Evolutionary conservation across 2,888 invertebrate species (phyloP).

Genomic region (Proisotoma minuta): DNA sequence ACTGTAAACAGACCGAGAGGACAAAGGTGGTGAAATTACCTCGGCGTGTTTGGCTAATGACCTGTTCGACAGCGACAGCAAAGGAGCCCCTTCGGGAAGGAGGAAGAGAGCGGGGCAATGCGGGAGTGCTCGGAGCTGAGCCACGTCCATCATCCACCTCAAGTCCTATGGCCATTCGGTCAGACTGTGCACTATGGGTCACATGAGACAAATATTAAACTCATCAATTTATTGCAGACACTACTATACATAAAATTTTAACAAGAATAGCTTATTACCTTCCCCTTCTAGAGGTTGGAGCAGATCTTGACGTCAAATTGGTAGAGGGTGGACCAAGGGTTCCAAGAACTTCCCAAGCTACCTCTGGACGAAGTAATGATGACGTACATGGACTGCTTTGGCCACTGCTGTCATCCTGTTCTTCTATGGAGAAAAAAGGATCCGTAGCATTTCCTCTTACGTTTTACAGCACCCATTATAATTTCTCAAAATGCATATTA

Average conservation of each 20-base stretch:
- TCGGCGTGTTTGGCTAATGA: slow-evolving; percentile 46
- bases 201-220: too few species aligned
- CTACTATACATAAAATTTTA: too few species aligned
- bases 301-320: slow-evolving; percentile 45
- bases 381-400: slow-evolving; percentile 47
- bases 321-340: slow-evolving; percentile 46
- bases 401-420: slow-evolving; percentile 47
- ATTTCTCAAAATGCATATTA: too few species aligned
- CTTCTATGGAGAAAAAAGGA: slow-evolving; percentile 38
- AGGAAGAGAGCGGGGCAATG: slow-evolving; percentile 44
- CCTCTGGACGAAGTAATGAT: slow-evolving; percentile 46
- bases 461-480: slow-evolving; percentile 4
- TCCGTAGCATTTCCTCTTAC: slow-evolving; percentile 35
- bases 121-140: slow-evolving; percentile 43
- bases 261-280: neutral
- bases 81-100: slow-evolving; percentile 46
- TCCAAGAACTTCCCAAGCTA: slow-evolving; percentile 47
- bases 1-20: neutral
- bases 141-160: slow-evolving; percentile 46
- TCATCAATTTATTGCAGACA: too few species aligned
- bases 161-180: slow-evolving; percentile 44
- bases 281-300: slow-evolving; percentile 46
- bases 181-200: slow-evolving; percentile 46
- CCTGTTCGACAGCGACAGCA: slow-evolving; percentile 47
- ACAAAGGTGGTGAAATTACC: slow-evolving; percentile 25